Evolutionary conservation across 1,140 invertebrate genomes (phyloP).

Genomic region (Atta colombica): DNA sequence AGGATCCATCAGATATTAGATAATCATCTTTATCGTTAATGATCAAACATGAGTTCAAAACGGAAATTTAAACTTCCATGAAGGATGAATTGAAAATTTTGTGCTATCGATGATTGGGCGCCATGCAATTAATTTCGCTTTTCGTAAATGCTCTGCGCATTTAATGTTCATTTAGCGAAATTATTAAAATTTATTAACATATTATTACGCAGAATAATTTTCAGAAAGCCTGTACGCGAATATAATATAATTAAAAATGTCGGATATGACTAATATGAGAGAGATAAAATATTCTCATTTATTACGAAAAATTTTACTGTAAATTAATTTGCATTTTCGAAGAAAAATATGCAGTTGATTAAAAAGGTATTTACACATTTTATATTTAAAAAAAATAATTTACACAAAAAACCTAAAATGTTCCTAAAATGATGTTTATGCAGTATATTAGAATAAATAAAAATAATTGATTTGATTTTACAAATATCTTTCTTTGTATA

Average conservation of each 20-base stretch:
- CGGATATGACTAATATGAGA: neutral
- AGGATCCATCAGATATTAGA: neutral
- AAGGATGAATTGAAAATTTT: constrained; percentile 25
- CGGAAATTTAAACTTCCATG: neutral
- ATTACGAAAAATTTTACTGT: neutral
- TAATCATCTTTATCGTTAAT: constrained; percentile 17
- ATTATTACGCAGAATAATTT: constrained; percentile 45
- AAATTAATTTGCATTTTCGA: constrained; percentile 11
- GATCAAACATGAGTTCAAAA: neutral
- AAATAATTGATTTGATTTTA: neutral
- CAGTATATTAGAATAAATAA: neutral
- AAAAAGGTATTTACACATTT: neutral
- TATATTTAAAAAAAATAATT: neutral
- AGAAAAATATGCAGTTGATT: neutral
- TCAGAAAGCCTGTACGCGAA: neutral
- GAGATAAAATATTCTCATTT: constrained; percentile 10
- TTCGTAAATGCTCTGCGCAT: neutral
- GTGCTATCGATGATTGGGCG: neutral
- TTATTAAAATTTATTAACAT: constrained; percentile 39
- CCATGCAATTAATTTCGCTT: constrained; percentile 40
- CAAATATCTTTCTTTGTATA: neutral
- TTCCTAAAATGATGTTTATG: neutral
- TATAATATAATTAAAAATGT: constrained; percentile 27
- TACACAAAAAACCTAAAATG: neutral
- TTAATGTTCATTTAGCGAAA: constrained; percentile 8